These are phyloP conservation scores for Cyclargus thomasi DNA, from an alignment of 1,140 invertebrate genomes.

Conservation along the genomic window DNA sequence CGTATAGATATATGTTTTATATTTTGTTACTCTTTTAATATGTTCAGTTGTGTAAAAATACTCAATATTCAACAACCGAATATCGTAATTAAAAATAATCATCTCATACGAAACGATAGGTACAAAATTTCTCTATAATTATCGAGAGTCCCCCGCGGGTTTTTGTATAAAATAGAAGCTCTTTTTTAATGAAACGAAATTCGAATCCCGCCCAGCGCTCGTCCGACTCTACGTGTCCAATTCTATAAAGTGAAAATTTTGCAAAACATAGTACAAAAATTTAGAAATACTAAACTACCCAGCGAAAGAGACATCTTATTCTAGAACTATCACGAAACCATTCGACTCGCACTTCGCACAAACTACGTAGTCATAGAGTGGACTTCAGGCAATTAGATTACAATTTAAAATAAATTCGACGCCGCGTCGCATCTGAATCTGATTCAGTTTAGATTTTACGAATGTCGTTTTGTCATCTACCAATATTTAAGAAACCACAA, in stretches of 20 bases:
- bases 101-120: slow-evolving; percentile 68
- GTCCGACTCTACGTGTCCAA: slow-evolving; percentile 57
- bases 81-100: slow-evolving; percentile 66
- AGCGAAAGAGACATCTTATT: slow-evolving; percentile 51
- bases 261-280: slow-evolving; percentile 75
- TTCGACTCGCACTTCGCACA: slow-evolving; percentile 40
- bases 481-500: too few relatives aligned
- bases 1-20: slow-evolving; percentile 61
- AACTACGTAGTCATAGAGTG: slow-evolving; percentile 56
- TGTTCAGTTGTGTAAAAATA: slow-evolving; percentile 72
- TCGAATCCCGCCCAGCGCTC: slow-evolving; percentile 28
- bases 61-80: slow-evolving; percentile 67
- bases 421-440: slow-evolving; percentile 25
- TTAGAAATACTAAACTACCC: slow-evolving; percentile 71
- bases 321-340: slow-evolving; percentile 35
- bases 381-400: slow-evolving; percentile 40
- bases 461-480: too few relatives aligned
- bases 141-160: slow-evolving; percentile 42
- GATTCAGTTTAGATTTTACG: not conserved
- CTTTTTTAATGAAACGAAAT: slow-evolving; percentile 40
- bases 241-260: slow-evolving; percentile 72
- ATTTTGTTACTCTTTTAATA: slow-evolving; percentile 59
- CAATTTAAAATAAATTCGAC: slow-evolving; percentile 46
- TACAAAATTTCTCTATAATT: slow-evolving; percentile 56
- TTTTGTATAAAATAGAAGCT: slow-evolving; percentile 65